Evolutionary conservation across 2,888 invertebrate species (phyloP).

Genomic region (Pandemis heparana): DNA sequence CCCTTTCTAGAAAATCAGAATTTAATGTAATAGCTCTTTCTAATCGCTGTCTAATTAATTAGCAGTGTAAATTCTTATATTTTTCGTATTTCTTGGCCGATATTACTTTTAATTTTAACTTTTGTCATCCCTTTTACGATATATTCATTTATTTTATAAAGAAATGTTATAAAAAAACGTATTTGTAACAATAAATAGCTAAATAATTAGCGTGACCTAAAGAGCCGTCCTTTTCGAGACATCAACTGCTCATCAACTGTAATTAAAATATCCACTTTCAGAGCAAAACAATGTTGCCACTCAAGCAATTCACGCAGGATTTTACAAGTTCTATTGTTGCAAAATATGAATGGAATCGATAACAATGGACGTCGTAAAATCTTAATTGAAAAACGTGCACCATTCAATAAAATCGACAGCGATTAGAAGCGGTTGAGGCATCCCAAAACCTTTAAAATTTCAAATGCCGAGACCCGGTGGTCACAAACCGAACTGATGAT

Average conservation of each 20-base stretch:
- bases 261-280: neutral
- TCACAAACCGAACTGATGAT: neutral
- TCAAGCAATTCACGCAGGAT: neutral
- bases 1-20: too few species aligned
- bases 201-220: too few species aligned
- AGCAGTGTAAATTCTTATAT: too few species aligned
- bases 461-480: neutral
- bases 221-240: neutral
- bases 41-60: too few species aligned
- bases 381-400: neutral
- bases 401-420: neutral
- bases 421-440: neutral
- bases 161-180: too few species aligned
- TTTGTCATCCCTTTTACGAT: too few species aligned
- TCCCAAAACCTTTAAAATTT: neutral
- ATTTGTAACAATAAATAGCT: too few species aligned
- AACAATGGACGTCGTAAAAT: constrained; percentile 2
- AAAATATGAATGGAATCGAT: constrained; percentile 2
- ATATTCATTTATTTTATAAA: too few species aligned
- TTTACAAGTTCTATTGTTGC: neutral
- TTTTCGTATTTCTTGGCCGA: too few species aligned
- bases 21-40: too few species aligned
- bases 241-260: neutral
- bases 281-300: neutral
- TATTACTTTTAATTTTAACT: too few species aligned